Evolutionary conservation across 2,888 invertebrate species (phyloP), one percentile per base, ranked within the genome.

Genomic region (Smittia aterrima): DNA sequence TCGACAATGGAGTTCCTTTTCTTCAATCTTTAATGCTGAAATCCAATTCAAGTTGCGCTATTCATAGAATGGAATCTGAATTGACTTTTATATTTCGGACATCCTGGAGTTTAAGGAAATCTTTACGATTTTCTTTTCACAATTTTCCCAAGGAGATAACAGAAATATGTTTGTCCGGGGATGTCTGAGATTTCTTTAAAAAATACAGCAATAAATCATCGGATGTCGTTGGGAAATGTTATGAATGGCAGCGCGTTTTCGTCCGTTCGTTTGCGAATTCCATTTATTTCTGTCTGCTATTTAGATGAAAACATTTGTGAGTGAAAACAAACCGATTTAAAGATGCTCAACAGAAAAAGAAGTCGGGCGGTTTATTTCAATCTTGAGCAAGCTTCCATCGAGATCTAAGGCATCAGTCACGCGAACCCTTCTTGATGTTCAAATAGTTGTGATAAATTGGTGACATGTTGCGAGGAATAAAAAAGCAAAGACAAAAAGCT

Each of bases 361-460:
- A 47, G n/a, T 47, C 47, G 47, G 11, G n/a, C 2, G 47, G 47
- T 6, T 47, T 47, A n/a, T 32, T 32, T 32, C 4, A 32, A 32
- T 32, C 32, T 32, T 9, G 9, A 32, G 9, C 9, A 9, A 32
- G 32, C 3, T 9, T 32, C 32, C 4, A 32, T 32, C 3, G 32
- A 32, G 32, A 32, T 32, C 4, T 3, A 32, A 32, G 32, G 32
- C 32, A 32, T 32, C 32, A 3, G 32, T 32, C 32, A 32, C 32
- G 32, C 32, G 32, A 32, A 32, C 32, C 47, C n/a, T 64, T n/a
- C 22, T 53, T 70, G 47, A 70, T 70, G 53, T n/a, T 18, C 24
- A 24, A 70, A 70, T 70, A 70, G 68, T 70, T 70, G 68, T 53
- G 68, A 70, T 47, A 70, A 70, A 70, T 70, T 70, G 68, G 38